Evolutionary conservation across 1,140 invertebrate genomes (phyloP).

Genomic region (Drosophila ananassae): DNA sequence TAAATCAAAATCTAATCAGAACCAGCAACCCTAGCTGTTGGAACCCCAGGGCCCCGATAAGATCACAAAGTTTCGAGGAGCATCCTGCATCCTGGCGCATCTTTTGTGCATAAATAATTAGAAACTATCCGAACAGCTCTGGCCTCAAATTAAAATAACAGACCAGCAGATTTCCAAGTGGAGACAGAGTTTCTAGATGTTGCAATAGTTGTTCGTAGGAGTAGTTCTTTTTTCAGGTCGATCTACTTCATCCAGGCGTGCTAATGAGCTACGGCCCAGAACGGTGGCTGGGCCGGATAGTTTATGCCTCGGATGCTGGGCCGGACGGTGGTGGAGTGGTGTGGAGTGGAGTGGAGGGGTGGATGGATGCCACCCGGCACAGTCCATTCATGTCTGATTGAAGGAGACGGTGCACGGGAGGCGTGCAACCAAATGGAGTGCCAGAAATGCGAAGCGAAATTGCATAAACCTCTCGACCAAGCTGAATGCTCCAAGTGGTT

Average conservation of each 20-base stretch:
- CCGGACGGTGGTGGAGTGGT: neutral
- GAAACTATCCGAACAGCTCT: slow-evolving; percentile 43
- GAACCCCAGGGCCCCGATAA: neutral
- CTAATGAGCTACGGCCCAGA: slow-evolving; percentile 52
- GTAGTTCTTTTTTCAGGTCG: slow-evolving; percentile 39
- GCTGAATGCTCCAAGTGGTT: slow-evolving; percentile 39
- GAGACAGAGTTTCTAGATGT: slow-evolving; percentile 38
- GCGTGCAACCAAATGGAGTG: slow-evolving; percentile 73
- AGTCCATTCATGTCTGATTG: slow-evolving; percentile 53
- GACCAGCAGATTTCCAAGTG: slow-evolving; percentile 40
- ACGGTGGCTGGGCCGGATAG: slow-evolving; percentile 9
- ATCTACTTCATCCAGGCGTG: slow-evolving; percentile 59
- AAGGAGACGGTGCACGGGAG: slow-evolving; percentile 20
- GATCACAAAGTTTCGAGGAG: neutral
- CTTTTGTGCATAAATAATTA: slow-evolving; percentile 51
- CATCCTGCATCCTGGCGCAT: neutral
- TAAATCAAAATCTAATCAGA: neutral
- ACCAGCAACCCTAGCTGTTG: neutral
- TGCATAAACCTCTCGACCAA: slow-evolving; percentile 74
- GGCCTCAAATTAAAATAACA: slow-evolving; percentile 53
- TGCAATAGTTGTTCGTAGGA: slow-evolving; percentile 15
- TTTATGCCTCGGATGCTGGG: neutral
- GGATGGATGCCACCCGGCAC: slow-evolving; percentile 26
- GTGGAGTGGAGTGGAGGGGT: too few species aligned
- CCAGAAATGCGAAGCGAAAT: slow-evolving; percentile 79